Conservation (phyloP, 2,888 invertebrate genomes). For the Catocala fraxini region DNA sequence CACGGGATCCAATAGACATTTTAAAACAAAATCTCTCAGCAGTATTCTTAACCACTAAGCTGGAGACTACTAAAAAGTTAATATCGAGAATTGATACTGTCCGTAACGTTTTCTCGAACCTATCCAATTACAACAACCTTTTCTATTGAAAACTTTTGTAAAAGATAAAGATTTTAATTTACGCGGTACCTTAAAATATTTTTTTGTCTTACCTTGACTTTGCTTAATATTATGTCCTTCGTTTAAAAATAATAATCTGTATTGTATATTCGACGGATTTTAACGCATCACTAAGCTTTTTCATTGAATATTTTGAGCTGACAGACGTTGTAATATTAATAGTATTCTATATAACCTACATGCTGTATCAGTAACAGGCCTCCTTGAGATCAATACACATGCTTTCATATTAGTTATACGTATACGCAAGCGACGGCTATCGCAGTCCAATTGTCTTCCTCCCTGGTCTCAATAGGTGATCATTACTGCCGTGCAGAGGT, state of each 20-base stretch:
- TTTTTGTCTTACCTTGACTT: not conserved
- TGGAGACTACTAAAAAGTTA: constrained; percentile 4
- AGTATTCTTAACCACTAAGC: not conserved
- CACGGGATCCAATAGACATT: not conserved
- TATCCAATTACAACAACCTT: constrained; percentile 33
- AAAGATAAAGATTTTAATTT: constrained; percentile 20
- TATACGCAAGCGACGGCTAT: no score
- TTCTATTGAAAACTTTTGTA: constrained; percentile 30
- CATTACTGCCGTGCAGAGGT: no score
- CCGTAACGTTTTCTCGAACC: constrained; percentile 23
- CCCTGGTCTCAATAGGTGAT: no score
- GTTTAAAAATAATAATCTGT: not conserved
- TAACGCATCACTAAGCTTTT: no score
- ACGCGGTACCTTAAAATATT: not conserved
- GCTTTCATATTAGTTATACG: no score
- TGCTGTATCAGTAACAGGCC: no score
- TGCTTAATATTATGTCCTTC: not conserved
- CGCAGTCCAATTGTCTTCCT: no score
- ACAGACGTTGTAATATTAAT: no score
- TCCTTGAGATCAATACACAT: no score
- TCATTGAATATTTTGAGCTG: no score
- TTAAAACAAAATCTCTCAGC: not conserved
- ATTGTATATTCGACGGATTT: no score
- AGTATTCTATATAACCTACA: no score
- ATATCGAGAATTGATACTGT: constrained; percentile 39